Evolutionary conservation across 2,888 invertebrate genomes (phyloP), one percentile per base, ranked within the genome.

Genomic region (Rhimphoctona megacephalus): DNA sequence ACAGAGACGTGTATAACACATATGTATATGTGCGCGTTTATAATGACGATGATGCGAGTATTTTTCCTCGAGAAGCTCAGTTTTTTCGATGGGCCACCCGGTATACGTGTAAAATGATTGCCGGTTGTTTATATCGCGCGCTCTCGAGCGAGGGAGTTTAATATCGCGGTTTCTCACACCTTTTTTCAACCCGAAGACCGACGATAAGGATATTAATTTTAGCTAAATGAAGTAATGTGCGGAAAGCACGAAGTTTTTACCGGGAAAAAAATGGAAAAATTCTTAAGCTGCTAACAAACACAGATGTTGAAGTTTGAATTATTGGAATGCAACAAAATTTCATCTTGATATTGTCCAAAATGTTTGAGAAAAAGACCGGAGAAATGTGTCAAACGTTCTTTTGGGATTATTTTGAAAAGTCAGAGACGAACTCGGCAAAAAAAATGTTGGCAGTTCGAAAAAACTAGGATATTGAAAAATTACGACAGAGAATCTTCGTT

Each of bases 141-240:
- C 54, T 39, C 39, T 52, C 43, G 73, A 73, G 73, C 79, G 64
- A 79, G 72, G 70, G 80, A 72, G 80, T n/a, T 80, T 83, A 84
- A 67, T 72, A 73, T 83, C 78, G 74, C 70, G 81, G 54, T 82
- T 81, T 84, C 84, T 86, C 86, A 67, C 83, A 86, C 86, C 86
- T 86, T 72, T 57, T 36, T 4, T 43, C 64, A 52, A 25, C 54
- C 14, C 54, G 39, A 25, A 33, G 57, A 19, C 67, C 39, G 8
- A 70, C 46, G 33, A 17, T 43, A n/a, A 9, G 39, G 8, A 67
- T 67, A 81, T 69, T 61, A 72, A 46, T 64, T 72, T 73, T 73
- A 52, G 46, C 67, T 2, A 19, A 74, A 22, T 11, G 22, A 49
- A 54, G 22, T 11, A 72, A 30, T 19, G 46, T 9, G 19, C n/a